Base-by-base conservation (phyloP, 2,797 vertebrate genomes). In the Martes flavigula region DNA sequence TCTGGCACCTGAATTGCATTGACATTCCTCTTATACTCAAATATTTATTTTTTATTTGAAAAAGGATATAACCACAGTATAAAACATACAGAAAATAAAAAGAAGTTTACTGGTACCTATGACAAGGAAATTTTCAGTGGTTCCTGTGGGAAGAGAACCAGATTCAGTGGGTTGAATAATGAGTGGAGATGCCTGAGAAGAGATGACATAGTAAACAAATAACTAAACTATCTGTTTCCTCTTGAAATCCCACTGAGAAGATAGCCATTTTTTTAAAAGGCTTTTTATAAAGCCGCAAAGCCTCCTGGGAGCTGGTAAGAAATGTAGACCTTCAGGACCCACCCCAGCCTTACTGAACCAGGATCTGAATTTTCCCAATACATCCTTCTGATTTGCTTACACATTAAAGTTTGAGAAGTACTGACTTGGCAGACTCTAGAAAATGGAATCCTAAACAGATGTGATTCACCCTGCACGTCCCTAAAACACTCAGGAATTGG, bases 61-160 rank as follows among this genome's bases (percentile, higher is more conserved):
- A 84, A 77, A 32, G 48, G 68, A 54, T 62, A 54, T 48, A 79
- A 81, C 4, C 20, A 64, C 17, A 64, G 8, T 20, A 62, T 51
- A 88, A 93, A 93, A 81, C 13, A n/a, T 81, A 82, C 14, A 40
- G 40, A 88, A 90, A 81, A 51, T 51, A 81, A 81, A 90, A 66
- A 87, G 35, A 77, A 43, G 40, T 89, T 95, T 79, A n/a, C 14
- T 8, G 11, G 2, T 56, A 68, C 48, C 40, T 43, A 13, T 56
- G 40, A 82, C 46, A 83, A 88, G 84, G 77, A 78, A 40, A 81
- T 73, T 87, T 95, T 90, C 40, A 81, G 17, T 84, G 70, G 18
- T 70, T 66, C 73, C 11, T 25, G 60, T 3, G 43, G 43, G 81
- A 86, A 87, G 21, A 83, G 23, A 92, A 27, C 20, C 86, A 88